Evolutionary conservation across 2,113 vertebrate species (phyloP), one percentile per base, ranked within the genome.

Genomic region (Psammodynastes pulverulentus): DNA sequence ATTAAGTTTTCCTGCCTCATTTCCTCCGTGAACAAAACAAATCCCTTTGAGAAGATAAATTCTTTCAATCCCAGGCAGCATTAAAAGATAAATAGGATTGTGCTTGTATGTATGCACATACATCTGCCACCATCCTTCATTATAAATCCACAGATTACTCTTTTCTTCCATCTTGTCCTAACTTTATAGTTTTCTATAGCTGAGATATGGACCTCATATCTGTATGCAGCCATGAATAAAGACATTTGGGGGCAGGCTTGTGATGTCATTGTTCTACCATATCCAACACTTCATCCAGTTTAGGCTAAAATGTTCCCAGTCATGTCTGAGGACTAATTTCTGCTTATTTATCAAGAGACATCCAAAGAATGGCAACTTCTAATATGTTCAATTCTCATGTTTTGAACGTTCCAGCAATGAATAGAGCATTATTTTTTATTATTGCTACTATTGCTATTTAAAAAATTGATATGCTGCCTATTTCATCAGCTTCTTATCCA

Each of bases 11-110:
- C 1, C 94, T 91, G 94, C 84, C 92, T 96, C 93, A 52, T 94
- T 96, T 95, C 93, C 95, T 96, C 94, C 86, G 0, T 84, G 89
- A 94, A 96, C 72, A 79, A 95, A 95, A 94, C 94, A 95, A 93
- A 87, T 91, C 90, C 91, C 58, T 89, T 92, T 93, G 92, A 93
- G 43, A 21, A n/a, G 91, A 89, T 39, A 79, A 34, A 43, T 92
- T 93, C 89, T 90, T 88, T 15, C 53, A 84, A 87, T 48, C 53
- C 88, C 0, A 0, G 29, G 1, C 93, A 89, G 56, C 29, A 0
- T 94, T 15, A 26, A 3, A 62, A 92, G 86, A 88, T 23, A 93
- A 93, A 90, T 88, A 92, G 72, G 72, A 79, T 7, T 48, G 6
- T 54, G 17, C 46, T 1, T 4, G 10, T 52, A 29, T 23, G 51